Evolutionary conservation across 2,113 vertebrate species (phyloP).

Genomic region (Ceyx cyanopectus): DNA sequence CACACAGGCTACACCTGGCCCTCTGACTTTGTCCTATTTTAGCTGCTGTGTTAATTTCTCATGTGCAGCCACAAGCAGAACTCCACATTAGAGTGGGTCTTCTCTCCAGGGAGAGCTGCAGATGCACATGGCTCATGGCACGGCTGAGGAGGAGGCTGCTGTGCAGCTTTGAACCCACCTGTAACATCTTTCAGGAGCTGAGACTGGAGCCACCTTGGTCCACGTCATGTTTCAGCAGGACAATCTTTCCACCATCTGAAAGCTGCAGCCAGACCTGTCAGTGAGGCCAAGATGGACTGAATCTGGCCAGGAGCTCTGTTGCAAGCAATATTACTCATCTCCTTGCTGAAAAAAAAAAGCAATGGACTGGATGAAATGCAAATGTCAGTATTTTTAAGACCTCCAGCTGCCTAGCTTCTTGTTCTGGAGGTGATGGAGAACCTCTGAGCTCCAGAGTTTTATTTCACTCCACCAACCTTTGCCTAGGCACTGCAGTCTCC

Average conservation of each 20-base stretch:
- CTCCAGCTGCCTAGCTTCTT: neutral
- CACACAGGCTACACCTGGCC: neutral
- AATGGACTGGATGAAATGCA: neutral
- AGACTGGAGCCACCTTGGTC: neutral
- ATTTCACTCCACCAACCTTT: neutral
- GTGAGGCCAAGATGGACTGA: neutral
- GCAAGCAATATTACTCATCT: neutral
- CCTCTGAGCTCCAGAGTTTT: neutral
- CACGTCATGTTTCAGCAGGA: neutral
- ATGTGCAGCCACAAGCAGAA: neutral
- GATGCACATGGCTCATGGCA: rapidly evolving
- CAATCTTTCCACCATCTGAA: neutral
- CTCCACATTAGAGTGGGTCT: neutral
- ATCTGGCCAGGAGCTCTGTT: neutral
- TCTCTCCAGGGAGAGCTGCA: neutral
- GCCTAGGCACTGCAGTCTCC: neutral
- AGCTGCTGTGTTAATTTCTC: neutral
- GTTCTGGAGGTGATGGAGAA: neutral
- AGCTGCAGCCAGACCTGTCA: neutral
- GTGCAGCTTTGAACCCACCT: neutral
- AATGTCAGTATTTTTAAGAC: neutral
- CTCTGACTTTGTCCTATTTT: neutral
- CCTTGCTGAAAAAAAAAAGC: neutral
- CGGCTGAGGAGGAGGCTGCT: neutral
- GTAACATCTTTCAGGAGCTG: neutral